Percentiles rank a stretch among this genome's conserved stretches.
Evolutionary conservation across 2,113 vertebrate genomes (phyloP).

Genomic region (Dolichotis patagonum): DNA sequence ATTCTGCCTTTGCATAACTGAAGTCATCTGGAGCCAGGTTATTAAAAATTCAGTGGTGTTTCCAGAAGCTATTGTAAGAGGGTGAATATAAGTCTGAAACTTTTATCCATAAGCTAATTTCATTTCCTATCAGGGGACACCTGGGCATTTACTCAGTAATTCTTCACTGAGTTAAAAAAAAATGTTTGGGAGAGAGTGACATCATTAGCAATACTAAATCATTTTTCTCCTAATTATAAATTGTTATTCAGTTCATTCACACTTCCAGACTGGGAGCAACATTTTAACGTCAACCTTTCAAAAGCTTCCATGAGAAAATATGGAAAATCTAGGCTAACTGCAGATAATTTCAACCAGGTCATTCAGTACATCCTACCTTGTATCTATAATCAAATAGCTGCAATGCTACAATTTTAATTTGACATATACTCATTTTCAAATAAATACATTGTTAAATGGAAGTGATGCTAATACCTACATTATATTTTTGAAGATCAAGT

Average conservation of each 20-base stretch:
- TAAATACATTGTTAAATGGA: constrained; percentile 27
- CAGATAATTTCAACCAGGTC: neutral
- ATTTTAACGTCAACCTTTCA: neutral
- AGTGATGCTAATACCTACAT: neutral
- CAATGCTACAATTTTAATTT: neutral
- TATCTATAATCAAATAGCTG: neutral
- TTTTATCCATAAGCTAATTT: neutral
- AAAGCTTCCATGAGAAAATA: neutral
- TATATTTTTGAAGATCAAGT: constrained; percentile 55
- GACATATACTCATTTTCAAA: constrained; percentile 51
- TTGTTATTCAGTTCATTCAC: neutral
- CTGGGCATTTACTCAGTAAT: neutral
- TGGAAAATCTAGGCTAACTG: neutral
- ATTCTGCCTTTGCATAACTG: neutral
- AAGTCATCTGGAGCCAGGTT: neutral
- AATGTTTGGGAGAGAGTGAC: neutral
- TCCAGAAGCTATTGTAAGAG: neutral
- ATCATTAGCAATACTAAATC: neutral
- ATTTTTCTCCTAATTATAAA: neutral
- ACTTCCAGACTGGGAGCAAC: neutral
- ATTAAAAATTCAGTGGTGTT: constrained; percentile 35
- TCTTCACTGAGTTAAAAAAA: neutral
- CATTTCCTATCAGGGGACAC: neutral
- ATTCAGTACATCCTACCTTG: neutral
- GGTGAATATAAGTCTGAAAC: neutral